phyloP scores from a whole-genome alignment of 1,140 invertebrate species.

The Plodia interpunctella region DNA sequence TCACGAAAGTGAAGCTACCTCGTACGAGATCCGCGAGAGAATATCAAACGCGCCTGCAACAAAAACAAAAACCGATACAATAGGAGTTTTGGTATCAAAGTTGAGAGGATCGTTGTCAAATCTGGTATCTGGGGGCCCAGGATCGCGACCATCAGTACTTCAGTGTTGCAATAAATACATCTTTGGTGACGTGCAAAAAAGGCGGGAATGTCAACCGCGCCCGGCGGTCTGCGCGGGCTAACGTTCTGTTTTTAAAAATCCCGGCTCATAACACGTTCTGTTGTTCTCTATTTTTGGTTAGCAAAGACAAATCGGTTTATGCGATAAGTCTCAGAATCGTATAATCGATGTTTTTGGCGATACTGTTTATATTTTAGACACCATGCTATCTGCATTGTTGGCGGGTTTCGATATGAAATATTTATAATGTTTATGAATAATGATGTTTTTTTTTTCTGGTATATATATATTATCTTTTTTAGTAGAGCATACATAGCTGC shows the following conservation, averaged over 20 bases:
- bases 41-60: constrained; percentile 36
- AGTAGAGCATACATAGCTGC: no score
- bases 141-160: constrained; percentile 37
- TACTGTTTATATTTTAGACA: neutral
- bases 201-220: constrained; percentile 51
- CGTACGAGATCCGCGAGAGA: constrained; percentile 47
- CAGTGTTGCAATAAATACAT: constrained; percentile 67
- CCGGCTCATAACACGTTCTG: constrained; percentile 15
- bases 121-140: constrained; percentile 43
- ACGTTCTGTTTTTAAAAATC: constrained; percentile 35
- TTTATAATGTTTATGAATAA: neutral
- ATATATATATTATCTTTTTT: no score
- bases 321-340: constrained; percentile 3
- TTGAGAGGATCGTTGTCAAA: constrained; percentile 56
- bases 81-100: constrained; percentile 48
- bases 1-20: constrained; percentile 24
- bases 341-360: constrained; percentile 6
- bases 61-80: constrained; percentile 54
- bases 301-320: constrained; percentile 15
- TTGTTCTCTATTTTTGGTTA: constrained; percentile 15
- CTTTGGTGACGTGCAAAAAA: constrained; percentile 50
- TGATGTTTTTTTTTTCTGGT: no score
- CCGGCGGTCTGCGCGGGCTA: constrained; percentile 56
- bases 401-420: neutral
- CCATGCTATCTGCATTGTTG: neutral